Percentiles rank a stretch among this genome's conserved stretches.
Conservation (phyloP, 2,797 vertebrate genomes). For the Danio albolineatus region DNA sequence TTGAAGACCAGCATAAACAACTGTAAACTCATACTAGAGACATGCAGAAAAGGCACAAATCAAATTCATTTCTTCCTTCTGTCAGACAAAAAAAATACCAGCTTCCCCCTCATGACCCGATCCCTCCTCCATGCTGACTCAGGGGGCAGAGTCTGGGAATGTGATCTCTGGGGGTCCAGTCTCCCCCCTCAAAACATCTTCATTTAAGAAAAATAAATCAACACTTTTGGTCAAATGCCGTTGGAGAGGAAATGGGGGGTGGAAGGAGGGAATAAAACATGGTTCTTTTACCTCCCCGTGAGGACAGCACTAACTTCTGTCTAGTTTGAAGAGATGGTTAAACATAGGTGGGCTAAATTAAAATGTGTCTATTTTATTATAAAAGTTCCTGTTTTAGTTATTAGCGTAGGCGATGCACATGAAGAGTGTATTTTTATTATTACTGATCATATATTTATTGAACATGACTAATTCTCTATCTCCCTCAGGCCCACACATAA, state of each 20-base stretch:
- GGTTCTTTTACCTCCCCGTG: constrained; percentile 1
- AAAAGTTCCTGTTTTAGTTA: neutral
- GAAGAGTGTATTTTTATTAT: neutral
- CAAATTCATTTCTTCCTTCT: constrained; percentile 28
- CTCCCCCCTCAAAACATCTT: constrained; percentile 56
- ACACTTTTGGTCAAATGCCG: constrained; percentile 49
- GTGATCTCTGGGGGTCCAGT: constrained; percentile 57
- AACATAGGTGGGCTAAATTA: neutral
- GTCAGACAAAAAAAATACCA: constrained; percentile 33
- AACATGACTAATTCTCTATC: neutral
- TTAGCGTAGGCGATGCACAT: neutral
- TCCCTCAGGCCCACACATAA: neutral
- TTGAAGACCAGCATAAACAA: constrained; percentile 4
- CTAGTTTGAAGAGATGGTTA: neutral
- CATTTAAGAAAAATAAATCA: constrained; percentile 66
- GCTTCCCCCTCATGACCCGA: constrained; percentile 40
- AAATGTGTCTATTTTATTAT: neutral
- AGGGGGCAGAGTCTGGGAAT: constrained; percentile 61
- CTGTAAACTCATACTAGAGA: constrained; percentile 15
- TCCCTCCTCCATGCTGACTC: constrained; percentile 31
- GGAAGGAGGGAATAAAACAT: constrained; percentile 15
- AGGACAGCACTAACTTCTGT: constrained; percentile 15
- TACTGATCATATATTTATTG: neutral
- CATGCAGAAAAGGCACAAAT: neutral
- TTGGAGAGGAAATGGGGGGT: constrained; percentile 2